Evolutionary conservation across 2,888 invertebrate species (phyloP).

Genomic region (Ennomos quercinarius): DNA sequence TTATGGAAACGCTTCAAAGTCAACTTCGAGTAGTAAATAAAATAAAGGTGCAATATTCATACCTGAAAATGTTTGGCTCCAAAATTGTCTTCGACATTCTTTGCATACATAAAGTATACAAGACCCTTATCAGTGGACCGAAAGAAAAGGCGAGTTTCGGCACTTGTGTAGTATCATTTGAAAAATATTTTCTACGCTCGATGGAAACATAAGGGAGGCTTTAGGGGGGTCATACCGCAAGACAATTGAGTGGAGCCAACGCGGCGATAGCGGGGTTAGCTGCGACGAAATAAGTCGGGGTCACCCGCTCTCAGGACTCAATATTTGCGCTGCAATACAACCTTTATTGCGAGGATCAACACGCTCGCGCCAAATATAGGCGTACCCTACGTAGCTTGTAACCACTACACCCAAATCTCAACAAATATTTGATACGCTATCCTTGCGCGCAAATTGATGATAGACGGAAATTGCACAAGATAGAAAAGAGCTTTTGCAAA

Average conservation of each 20-base stretch:
- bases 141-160: too few species aligned
- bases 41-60: too few species aligned
- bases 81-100: too few species aligned
- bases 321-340: constrained; percentile 79
- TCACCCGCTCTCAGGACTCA: constrained; percentile 67
- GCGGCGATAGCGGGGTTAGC: constrained; percentile 66
- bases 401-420: constrained; percentile 60
- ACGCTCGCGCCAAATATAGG: constrained; percentile 61
- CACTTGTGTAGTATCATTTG: too few species aligned
- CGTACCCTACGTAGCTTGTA: constrained; percentile 49
- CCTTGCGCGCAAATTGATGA: constrained; percentile 42
- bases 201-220: constrained; percentile 23
- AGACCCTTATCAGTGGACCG: too few species aligned
- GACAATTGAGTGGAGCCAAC: constrained; percentile 73
- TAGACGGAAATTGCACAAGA: constrained; percentile 41
- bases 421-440: constrained; percentile 45
- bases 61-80: too few species aligned
- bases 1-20: too few species aligned
- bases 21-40: too few species aligned
- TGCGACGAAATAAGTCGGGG: constrained; percentile 74
- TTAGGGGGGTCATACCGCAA: constrained; percentile 52
- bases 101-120: too few species aligned
- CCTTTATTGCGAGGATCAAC: constrained; percentile 77
- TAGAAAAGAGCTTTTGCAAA: constrained; percentile 30
- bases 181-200: constrained; percentile 45